Percentiles rank a stretch among this genome's conserved stretches.
phyloP scores from a whole-genome alignment of 2,797 vertebrate species.

The Amniataba percoides region DNA sequence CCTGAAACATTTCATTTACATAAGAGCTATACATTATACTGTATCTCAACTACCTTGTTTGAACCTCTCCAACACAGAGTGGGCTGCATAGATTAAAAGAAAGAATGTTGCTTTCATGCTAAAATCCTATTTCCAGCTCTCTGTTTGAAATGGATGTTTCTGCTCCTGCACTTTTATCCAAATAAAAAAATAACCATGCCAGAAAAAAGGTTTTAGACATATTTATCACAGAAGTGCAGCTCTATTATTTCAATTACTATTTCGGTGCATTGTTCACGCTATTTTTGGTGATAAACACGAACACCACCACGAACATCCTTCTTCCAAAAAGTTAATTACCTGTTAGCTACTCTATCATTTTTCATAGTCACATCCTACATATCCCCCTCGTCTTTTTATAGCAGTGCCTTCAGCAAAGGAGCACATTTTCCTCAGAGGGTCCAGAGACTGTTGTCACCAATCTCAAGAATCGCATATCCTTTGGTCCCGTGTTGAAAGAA shows the following conservation, averaged over 20 bases:
- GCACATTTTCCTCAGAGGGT: slow-evolving; percentile 43
- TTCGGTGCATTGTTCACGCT: slow-evolving; percentile 20
- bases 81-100: slow-evolving; percentile 20
- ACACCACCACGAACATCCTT: slow-evolving; percentile 34
- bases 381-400: slow-evolving; percentile 48
- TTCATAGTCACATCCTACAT: slow-evolving; percentile 31
- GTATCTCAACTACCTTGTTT: slow-evolving; percentile 4
- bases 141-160: slow-evolving; percentile 28
- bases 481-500: slow-evolving; percentile 76
- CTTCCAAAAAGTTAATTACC: slow-evolving; percentile 54
- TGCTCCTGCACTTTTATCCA: slow-evolving; percentile 23
- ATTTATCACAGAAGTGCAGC: slow-evolving; percentile 36
- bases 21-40: not conserved
- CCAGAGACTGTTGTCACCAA: slow-evolving; percentile 51
- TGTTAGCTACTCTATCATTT: slow-evolving; percentile 44
- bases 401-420: slow-evolving; percentile 66
- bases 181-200: slow-evolving; percentile 17
- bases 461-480: slow-evolving; percentile 77
- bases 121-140: slow-evolving; percentile 27
- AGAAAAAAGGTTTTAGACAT: slow-evolving; percentile 29
- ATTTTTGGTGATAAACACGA: slow-evolving; percentile 40
- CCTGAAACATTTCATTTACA: slow-evolving; percentile 6
- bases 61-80: slow-evolving; percentile 15
- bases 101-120: slow-evolving; percentile 14
- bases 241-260: slow-evolving; percentile 34